Conservation (phyloP, 1,140 invertebrate species). For the Drosophila arawakana region DNA sequence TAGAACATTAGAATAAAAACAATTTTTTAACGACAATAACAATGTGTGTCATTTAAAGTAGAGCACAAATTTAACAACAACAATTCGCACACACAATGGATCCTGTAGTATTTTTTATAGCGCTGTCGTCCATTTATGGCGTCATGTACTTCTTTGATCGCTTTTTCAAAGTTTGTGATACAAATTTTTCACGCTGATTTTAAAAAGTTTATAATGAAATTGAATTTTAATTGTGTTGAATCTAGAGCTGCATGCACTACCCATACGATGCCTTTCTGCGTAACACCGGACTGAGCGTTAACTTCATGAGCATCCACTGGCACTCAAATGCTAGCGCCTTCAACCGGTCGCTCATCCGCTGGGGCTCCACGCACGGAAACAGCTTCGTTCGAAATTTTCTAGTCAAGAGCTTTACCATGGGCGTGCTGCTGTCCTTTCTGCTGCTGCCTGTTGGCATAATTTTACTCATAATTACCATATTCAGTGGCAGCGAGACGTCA, state of each 20-base stretch:
- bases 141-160: conserved; percentile 89
- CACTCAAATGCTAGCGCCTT: conserved; percentile 87
- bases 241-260: conserved; percentile 92
- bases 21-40: conserved; percentile 37
- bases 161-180: conserved; percentile 87
- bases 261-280: conserved; percentile 91
- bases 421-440: conserved; percentile 87
- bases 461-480: conserved; percentile 86
- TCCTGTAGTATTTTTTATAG: conserved; percentile 74
- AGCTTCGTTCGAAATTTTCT: conserved; percentile 86
- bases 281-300: conserved; percentile 90
- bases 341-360: conserved; percentile 90
- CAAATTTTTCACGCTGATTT: conserved; percentile 5
- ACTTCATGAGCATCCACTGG: conserved; percentile 90
- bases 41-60: conserved; percentile 31
- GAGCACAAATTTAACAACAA: conserved; percentile 21
- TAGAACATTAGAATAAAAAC: conserved; percentile 21
- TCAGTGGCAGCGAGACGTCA: conserved; percentile 50
- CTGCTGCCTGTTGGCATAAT: conserved; percentile 88
- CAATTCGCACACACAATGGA: conserved; percentile 56
- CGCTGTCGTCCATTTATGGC: conserved; percentile 86
- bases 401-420: conserved; percentile 89
- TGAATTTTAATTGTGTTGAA: conserved; percentile 58
- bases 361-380: conserved; percentile 86
- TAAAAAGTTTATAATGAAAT: conserved; percentile 24